Evolutionary conservation across 2,113 vertebrate genomes (phyloP).

Genomic region (Microcebus jonahi): DNA sequence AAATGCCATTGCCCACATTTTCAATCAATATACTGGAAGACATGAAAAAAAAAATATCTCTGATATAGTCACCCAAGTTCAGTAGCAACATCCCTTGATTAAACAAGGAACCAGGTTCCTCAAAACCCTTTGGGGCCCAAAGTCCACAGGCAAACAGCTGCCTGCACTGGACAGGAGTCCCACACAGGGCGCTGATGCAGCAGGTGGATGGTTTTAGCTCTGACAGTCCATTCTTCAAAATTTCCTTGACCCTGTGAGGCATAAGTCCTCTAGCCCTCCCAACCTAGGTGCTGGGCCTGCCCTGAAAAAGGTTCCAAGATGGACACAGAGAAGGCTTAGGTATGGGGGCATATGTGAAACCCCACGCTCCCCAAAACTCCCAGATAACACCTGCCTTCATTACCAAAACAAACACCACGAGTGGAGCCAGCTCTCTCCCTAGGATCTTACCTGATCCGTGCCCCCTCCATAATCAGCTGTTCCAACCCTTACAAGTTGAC

Average conservation of each 20-base stretch:
- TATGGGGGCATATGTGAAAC: neutral
- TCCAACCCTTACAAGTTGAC: slow-evolving; percentile 75
- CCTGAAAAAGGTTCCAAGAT: neutral
- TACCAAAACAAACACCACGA: slow-evolving; percentile 68
- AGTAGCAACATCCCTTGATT: slow-evolving; percentile 4
- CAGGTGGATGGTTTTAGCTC: neutral
- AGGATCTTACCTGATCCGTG: slow-evolving; percentile 66
- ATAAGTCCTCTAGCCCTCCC: neutral
- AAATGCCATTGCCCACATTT: neutral
- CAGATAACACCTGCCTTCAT: neutral
- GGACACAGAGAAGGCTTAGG: neutral
- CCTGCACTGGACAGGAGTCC: neutral
- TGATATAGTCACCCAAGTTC: slow-evolving; percentile 16
- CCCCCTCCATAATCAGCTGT: slow-evolving; percentile 73
- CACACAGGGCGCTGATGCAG: neutral
- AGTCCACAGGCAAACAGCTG: slow-evolving; percentile 37
- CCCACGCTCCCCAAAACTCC: neutral
- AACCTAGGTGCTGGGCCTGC: neutral
- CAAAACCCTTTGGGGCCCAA: slow-evolving; percentile 3
- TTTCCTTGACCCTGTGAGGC: neutral
- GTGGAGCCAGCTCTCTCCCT: neutral
- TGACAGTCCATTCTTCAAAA: neutral
- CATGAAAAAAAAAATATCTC: neutral
- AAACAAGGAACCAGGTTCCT: slow-evolving; percentile 56
- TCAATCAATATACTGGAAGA: neutral